Base-by-base conservation (phyloP, 2,797 vertebrate species). In the Notolabrus celidotus region DNA sequence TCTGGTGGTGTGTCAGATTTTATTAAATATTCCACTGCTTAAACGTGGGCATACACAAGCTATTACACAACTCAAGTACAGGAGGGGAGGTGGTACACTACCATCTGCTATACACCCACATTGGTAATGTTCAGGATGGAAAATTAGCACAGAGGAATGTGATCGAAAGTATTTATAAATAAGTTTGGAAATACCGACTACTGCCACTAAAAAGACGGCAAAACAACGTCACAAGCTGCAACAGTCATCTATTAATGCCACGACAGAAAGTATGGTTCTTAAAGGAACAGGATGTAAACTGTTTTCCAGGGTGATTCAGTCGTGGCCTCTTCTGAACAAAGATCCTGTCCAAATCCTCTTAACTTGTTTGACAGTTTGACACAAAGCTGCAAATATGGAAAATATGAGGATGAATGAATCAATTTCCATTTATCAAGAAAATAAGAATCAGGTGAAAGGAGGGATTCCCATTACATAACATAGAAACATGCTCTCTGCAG, bases 331-430 rank as follows among this genome's bases (percentile, higher is more conserved):
- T 53, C 23, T 31, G 36, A 69, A 54, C 58, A 59, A 58, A 51
- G 46, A 20, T 29, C 4, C 38, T 2, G 34, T 11, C 34, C 73
- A 19, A 29, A 0, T 22, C 36, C 27, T 57, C 14, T 38, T 41
- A 4, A 10, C 25, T 7, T 38, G 36, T 70, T 39, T 43, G 41
- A 60, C 36, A n/a, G 15, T 69, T 29, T 22, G 53, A 33, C 27
- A 43, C 10, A 15, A 29, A 36, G 14, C 19, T 53, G 61, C 36
- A 65, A 52, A 55, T 22, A 14, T 68, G 49, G n/a, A 61, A 39
- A 54, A 56, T 31, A 15, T 46, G 41, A 51, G 46, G 57, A 39
- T 77, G 39, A 65, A 55, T 74, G 17, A 27, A 33, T 57, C 49
- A 47, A 29, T 10, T 22, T 39, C 3, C 2, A 0, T 34, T 74